A percentile compares a stretch with the other conserved stretches of the same genome.
phyloP scores from a whole-genome alignment of 2,888 invertebrate species.

The Busseola fusca region DNA sequence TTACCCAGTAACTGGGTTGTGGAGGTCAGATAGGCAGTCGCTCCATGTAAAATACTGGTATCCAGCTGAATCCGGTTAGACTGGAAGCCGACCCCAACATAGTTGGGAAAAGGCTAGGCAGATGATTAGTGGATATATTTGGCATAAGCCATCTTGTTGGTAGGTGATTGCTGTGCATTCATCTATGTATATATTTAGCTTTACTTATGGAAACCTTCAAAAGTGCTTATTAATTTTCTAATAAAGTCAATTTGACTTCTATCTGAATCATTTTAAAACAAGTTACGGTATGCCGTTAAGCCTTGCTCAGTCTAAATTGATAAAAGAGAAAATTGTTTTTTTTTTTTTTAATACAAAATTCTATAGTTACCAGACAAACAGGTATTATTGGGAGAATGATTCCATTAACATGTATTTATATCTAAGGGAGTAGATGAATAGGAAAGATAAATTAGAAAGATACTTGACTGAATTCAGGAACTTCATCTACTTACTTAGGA shows the following conservation, averaged over 20 bases:
- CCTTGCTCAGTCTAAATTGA: neutral
- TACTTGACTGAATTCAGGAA: neutral
- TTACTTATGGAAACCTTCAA: neutral
- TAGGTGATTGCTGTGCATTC: too few species aligned
- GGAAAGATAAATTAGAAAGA: neutral
- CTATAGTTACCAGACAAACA: neutral
- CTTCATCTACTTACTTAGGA: neutral
- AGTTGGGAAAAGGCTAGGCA: too few species aligned
- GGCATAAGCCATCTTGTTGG: too few species aligned
- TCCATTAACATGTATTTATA: neutral
- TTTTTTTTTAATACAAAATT: neutral
- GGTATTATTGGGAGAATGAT: neutral
- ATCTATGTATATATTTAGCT: too few species aligned
- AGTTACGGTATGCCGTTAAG: neutral
- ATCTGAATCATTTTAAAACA: too few species aligned
- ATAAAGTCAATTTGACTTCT: neutral
- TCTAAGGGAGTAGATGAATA: neutral
- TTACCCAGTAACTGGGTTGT: too few species aligned
- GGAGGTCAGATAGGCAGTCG: too few species aligned
- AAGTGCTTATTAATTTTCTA: neutral
- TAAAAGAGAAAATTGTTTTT: neutral
- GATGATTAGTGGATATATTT: too few species aligned
- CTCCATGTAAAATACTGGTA: too few species aligned
- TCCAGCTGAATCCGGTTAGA: too few species aligned
- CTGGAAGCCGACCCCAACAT: too few species aligned